Evolutionary conservation across 2,888 invertebrate genomes (phyloP).

Genomic region (Ormia ochracea): DNA sequence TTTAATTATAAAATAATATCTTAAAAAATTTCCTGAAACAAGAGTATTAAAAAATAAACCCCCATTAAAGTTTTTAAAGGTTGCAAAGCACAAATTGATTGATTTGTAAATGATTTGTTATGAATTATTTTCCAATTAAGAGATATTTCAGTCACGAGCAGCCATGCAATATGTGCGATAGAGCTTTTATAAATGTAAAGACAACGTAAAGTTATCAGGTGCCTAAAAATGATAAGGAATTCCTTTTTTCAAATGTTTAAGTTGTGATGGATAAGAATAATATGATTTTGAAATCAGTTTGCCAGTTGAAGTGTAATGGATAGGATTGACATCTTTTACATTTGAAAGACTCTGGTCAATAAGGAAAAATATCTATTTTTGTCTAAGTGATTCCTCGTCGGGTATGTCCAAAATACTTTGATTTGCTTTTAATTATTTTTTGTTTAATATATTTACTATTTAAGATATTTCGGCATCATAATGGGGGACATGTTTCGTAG

Average conservation of each 20-base stretch:
- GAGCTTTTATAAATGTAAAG: not conserved
- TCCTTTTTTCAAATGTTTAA: slow-evolving; percentile 50
- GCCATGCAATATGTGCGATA: not conserved
- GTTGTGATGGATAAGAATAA: slow-evolving; percentile 63
- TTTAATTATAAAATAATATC: not conserved
- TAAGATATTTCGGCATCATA: slow-evolving; percentile 67
- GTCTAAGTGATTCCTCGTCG: too few relatives aligned
- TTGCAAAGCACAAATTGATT: slow-evolving; percentile 12
- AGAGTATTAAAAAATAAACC: slow-evolving; percentile 19
- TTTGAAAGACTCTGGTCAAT: not conserved
- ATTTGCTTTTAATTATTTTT: not conserved
- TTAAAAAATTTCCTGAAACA: not conserved
- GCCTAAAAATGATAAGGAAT: slow-evolving; percentile 28
- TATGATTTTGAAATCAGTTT: slow-evolving; percentile 64
- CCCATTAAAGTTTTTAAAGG: not conserved
- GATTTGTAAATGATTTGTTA: slow-evolving; percentile 57
- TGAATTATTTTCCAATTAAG: slow-evolving; percentile 59
- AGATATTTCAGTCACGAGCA: slow-evolving; percentile 40
- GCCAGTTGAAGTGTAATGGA: slow-evolving; percentile 56
- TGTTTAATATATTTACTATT: not conserved
- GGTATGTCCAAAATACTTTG: not conserved
- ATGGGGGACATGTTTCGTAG: slow-evolving; percentile 92
- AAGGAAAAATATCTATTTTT: too few relatives aligned
- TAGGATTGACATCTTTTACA: not conserved
- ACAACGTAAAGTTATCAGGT: slow-evolving; percentile 50